phyloP scores from a whole-genome alignment of 2,888 invertebrate genomes.

The Lasioglossum marginatum region DNA sequence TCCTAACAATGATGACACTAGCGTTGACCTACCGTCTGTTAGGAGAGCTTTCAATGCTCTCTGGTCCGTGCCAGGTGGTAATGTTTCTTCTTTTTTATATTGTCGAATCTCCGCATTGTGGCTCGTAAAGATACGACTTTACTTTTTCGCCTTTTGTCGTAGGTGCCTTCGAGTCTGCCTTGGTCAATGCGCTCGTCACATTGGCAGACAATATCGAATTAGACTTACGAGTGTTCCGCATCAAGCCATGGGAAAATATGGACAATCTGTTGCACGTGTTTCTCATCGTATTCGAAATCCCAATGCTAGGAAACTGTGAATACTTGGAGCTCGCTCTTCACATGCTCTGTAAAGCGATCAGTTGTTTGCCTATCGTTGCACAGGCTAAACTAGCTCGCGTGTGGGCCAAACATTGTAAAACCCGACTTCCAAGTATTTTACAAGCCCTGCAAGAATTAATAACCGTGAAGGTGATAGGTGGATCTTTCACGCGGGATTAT shows the following conservation, averaged over 20 bases:
- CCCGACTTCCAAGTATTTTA: slow-evolving; percentile 88
- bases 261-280: slow-evolving; percentile 87
- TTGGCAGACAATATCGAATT: slow-evolving; percentile 90
- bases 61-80: slow-evolving; percentile 81
- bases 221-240: slow-evolving; percentile 87
- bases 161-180: slow-evolving; percentile 87
- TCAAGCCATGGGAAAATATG: slow-evolving; percentile 86
- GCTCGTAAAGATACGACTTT: neutral
- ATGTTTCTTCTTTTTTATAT: slow-evolving; percentile 19
- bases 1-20: slow-evolving; percentile 82
- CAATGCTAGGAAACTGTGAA: slow-evolving; percentile 90
- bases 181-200: slow-evolving; percentile 91
- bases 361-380: slow-evolving; percentile 89
- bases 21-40: slow-evolving; percentile 90
- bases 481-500: slow-evolving; percentile 89
- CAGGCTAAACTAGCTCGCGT: slow-evolving; percentile 93
- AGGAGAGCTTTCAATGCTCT: slow-evolving; percentile 88
- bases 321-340: slow-evolving; percentile 94
- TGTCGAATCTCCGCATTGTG: neutral
- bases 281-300: slow-evolving; percentile 92
- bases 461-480: slow-evolving; percentile 92
- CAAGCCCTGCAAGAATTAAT: slow-evolving; percentile 95
- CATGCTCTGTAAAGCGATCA: slow-evolving; percentile 91
- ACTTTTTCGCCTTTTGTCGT: slow-evolving; percentile 77
- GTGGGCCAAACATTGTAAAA: slow-evolving; percentile 90